Evolutionary conservation across 2,888 invertebrate species (phyloP).

Genomic region (Ormia ochracea): DNA sequence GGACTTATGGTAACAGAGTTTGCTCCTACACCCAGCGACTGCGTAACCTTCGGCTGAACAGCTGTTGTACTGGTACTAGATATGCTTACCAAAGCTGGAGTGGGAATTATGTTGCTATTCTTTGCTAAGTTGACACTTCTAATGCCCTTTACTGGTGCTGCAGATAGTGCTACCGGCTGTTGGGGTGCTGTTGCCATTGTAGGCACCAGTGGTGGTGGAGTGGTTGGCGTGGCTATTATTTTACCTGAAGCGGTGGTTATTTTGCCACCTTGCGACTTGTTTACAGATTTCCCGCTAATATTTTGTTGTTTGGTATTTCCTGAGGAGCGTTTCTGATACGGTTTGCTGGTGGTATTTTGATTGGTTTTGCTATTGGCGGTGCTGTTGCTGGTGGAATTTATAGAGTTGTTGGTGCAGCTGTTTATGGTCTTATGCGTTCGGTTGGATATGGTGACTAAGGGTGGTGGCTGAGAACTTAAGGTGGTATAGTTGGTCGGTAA

Average conservation of each 20-base stretch:
- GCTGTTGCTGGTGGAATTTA: too few species aligned
- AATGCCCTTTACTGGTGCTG: slow-evolving; percentile 35
- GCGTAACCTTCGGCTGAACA: slow-evolving; percentile 51
- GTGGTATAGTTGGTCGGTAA: slow-evolving; percentile 54
- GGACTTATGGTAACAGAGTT: slow-evolving; percentile 47
- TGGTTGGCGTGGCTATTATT: slow-evolving; percentile 72
- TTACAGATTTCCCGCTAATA: slow-evolving; percentile 37
- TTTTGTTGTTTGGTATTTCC: slow-evolving; percentile 15
- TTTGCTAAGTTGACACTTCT: slow-evolving; percentile 59
- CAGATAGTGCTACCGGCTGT: slow-evolving; percentile 28
- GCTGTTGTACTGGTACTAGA: slow-evolving; percentile 65
- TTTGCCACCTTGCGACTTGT: slow-evolving; percentile 65
- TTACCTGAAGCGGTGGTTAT: slow-evolving; percentile 64
- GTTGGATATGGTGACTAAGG: slow-evolving; percentile 69
- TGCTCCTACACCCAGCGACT: slow-evolving; percentile 40
- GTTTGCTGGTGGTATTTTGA: slow-evolving; percentile 64
- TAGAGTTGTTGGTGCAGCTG: neutral
- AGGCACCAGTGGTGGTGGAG: slow-evolving; percentile 72
- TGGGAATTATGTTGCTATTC: slow-evolving; percentile 63
- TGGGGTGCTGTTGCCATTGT: slow-evolving; percentile 58
- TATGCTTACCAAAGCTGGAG: slow-evolving; percentile 73
- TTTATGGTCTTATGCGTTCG: slow-evolving; percentile 39
- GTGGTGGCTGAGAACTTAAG: slow-evolving; percentile 68
- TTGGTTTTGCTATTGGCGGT: slow-evolving; percentile 62
- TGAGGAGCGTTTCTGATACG: slow-evolving; percentile 71